Evolutionary conservation across 2,113 vertebrate species (phyloP).

Genomic region (Brachyistius frenatus): DNA sequence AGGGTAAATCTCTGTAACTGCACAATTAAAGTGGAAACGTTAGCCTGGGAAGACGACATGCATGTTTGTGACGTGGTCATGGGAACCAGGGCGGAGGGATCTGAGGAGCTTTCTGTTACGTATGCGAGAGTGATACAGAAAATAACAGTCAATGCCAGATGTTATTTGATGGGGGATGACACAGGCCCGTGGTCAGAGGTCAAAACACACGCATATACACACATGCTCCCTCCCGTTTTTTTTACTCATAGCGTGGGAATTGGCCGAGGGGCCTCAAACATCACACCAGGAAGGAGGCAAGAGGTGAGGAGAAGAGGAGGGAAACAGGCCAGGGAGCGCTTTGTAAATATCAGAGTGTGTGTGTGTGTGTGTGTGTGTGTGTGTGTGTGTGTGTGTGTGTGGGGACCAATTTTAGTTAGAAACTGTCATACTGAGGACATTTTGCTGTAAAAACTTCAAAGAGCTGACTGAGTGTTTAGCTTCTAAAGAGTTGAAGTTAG

Average conservation of each 20-base stretch:
- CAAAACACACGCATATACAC: slow-evolving; percentile 32
- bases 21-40: background rate
- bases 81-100: slow-evolving; percentile 51
- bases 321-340: slow-evolving; percentile 44
- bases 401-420: background rate
- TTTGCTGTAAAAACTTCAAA: background rate
- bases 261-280: slow-evolving; percentile 60
- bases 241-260: slow-evolving; percentile 77
- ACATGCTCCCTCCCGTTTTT: slow-evolving; percentile 67
- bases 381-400: background rate
- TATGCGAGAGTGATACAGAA: slow-evolving; percentile 43
- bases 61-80: slow-evolving; percentile 26
- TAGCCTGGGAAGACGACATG: background rate
- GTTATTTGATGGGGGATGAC: slow-evolving; percentile 65
- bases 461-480: background rate
- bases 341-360: background rate
- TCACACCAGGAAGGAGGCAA: slow-evolving; percentile 73
- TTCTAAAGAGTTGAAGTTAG: background rate
- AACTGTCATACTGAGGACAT: background rate
- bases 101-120: slow-evolving; percentile 48
- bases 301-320: slow-evolving; percentile 60
- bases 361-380: background rate
- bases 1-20: background rate
- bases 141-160: slow-evolving; percentile 64
- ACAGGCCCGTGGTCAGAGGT: slow-evolving; percentile 57